These are phyloP conservation scores for Chloroceryle amazona DNA, from an alignment of 2,797 vertebrate genomes.

Conservation along the genomic window DNA sequence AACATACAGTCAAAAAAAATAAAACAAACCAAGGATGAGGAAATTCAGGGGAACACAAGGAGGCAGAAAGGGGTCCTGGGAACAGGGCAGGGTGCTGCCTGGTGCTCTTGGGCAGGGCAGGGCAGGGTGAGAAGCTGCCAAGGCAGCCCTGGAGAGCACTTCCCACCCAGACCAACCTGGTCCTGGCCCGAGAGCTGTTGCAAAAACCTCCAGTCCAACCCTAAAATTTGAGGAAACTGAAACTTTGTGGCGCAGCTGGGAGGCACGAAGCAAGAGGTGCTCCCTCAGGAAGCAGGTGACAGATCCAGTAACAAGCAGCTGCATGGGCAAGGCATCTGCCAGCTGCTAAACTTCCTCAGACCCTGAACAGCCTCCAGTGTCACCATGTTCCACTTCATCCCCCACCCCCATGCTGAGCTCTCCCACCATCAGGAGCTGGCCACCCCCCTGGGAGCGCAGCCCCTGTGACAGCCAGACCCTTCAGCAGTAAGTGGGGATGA, in stretches of 20 bases:
- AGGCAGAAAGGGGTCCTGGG: neutral
- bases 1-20: neutral
- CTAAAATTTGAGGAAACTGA: neutral
- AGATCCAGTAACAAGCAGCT: neutral
- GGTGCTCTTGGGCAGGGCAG: neutral
- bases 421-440: accelerated
- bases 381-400: neutral
- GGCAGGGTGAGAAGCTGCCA: neutral
- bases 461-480: neutral
- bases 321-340: neutral
- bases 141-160: neutral
- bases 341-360: neutral
- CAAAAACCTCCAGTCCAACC: neutral
- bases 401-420: neutral
- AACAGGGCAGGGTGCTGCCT: neutral
- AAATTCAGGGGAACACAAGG: neutral
- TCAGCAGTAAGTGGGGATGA: neutral
- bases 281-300: neutral
- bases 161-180: neutral
- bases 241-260: neutral
- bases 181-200: neutral
- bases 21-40: neutral
- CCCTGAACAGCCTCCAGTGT: neutral
- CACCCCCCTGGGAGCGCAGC: accelerated
- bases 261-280: neutral